phyloP scores from a whole-genome alignment of 2,888 invertebrate genomes.

The Drosophila kuntzei region DNA sequence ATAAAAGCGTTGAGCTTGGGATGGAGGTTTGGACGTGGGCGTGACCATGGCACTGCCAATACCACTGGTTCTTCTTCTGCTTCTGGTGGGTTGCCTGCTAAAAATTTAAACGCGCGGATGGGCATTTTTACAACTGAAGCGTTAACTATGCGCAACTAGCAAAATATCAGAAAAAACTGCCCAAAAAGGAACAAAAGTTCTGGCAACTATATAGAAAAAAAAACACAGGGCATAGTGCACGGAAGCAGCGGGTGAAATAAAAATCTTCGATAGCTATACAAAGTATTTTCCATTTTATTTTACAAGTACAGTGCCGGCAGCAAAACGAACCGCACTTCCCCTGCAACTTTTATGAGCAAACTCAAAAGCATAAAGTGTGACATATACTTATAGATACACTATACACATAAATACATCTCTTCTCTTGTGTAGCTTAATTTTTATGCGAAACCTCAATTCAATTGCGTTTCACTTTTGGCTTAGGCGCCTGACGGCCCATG shows the following conservation, averaged over 20 bases:
- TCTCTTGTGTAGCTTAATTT: neutral
- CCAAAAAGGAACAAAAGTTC: conserved; percentile 5
- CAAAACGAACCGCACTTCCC: conserved; percentile 28
- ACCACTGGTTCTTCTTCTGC: conserved; percentile 3
- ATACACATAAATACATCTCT: neutral
- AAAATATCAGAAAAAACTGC: conserved; percentile 25
- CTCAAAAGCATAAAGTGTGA: conserved; percentile 6
- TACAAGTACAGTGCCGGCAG: conserved; percentile 50
- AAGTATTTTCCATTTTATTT: conserved; percentile 73
- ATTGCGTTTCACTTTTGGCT: conserved; percentile 55
- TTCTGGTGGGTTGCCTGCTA: conserved; percentile 45
- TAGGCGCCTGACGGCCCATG: conserved; percentile 12
- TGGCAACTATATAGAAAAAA: conserved; percentile 8
- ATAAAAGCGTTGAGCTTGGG: conserved; percentile 53
- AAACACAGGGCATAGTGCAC: conserved; percentile 7
- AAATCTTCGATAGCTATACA: conserved; percentile 51
- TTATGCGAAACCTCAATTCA: conserved; percentile 18
- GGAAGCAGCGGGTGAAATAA: neutral
- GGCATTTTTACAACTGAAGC: conserved; percentile 79
- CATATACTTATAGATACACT: neutral
- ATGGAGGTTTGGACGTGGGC: conserved; percentile 25
- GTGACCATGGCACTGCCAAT: conserved; percentile 26
- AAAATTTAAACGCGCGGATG: conserved; percentile 77
- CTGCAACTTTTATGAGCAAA: conserved; percentile 43
- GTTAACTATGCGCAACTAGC: conserved; percentile 76